Percentiles rank a stretch among this genome's conserved stretches.
These are phyloP conservation scores for Etheostoma nigrum DNA, from an alignment of 2,797 vertebrate species.

Conservation along the genomic window DNA sequence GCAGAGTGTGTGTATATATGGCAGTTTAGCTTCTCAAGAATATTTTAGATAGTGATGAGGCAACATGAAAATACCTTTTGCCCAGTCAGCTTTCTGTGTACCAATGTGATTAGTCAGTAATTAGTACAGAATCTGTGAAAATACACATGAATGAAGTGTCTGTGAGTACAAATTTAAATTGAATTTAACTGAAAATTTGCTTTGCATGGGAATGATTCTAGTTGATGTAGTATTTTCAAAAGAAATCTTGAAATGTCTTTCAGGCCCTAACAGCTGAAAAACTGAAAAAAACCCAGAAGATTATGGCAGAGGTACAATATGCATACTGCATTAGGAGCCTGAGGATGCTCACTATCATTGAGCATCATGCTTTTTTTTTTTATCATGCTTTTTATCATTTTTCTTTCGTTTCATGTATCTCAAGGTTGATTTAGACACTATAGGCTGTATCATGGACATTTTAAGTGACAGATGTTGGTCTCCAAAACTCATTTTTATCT, in stretches of 20 bases:
- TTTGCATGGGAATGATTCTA: slow-evolving; percentile 36
- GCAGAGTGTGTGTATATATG: background rate
- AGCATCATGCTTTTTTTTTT: too few species aligned
- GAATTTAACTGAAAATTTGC: slow-evolving; percentile 35
- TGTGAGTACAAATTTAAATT: slow-evolving; percentile 39
- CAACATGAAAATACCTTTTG: slow-evolving; percentile 46
- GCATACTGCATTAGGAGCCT: slow-evolving; percentile 7
- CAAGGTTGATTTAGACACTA: slow-evolving; percentile 15
- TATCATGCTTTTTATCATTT: background rate
- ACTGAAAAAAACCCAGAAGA: slow-evolving; percentile 35
- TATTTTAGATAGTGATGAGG: slow-evolving; percentile 37
- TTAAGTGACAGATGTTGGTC: slow-evolving; percentile 13
- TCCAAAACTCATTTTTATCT: slow-evolving; percentile 22
- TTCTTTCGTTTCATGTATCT: slow-evolving; percentile 9
- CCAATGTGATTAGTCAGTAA: slow-evolving; percentile 58
- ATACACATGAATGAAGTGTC: slow-evolving; percentile 10
- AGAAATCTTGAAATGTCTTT: slow-evolving; percentile 49
- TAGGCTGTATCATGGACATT: background rate
- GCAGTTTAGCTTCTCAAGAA: slow-evolving; percentile 11
- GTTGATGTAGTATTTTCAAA: slow-evolving; percentile 40
- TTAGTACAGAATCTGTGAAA: slow-evolving; percentile 51
- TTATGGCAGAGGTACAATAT: background rate
- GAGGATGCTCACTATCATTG: slow-evolving; percentile 19
- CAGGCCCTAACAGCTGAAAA: slow-evolving; percentile 38
- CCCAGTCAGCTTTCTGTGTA: slow-evolving; percentile 28